Evolutionary conservation across 2,113 vertebrate genomes (phyloP).

Genomic region (Phylloscopus trochilus): DNA sequence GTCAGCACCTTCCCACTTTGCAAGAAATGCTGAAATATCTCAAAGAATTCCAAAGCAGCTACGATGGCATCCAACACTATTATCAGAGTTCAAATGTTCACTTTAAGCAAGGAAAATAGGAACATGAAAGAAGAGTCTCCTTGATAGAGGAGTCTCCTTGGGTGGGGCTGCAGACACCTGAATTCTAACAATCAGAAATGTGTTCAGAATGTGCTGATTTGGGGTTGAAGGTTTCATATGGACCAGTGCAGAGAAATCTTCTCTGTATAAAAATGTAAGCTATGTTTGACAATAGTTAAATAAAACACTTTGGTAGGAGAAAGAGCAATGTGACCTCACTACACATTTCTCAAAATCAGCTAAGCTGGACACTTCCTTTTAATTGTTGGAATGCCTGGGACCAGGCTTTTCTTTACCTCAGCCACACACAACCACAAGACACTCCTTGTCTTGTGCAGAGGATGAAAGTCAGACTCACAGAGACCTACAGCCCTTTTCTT

Average conservation of each 20-base stretch:
- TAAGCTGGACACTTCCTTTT: neutral
- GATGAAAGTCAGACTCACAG: neutral
- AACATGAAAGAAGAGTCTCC: neutral
- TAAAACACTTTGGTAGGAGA: neutral
- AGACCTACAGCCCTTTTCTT: neutral
- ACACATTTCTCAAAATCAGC: rapidly evolving
- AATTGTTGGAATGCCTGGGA: neutral
- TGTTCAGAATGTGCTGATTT: neutral
- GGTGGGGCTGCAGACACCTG: neutral
- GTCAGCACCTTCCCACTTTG: neutral
- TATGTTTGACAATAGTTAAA: neutral
- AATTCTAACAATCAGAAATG: neutral
- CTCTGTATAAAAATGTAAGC: neutral
- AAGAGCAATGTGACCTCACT: neutral
- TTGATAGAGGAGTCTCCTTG: neutral
- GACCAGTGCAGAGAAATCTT: neutral
- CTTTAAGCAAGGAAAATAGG: neutral
- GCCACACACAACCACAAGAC: rapidly evolving
- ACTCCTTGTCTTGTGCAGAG: neutral
- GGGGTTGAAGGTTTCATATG: neutral
- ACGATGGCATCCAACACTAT: rapidly evolving
- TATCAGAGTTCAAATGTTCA: neutral
- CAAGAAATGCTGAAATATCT: neutral
- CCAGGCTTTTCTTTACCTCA: neutral
- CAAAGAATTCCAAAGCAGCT: neutral